Evolutionary conservation across 1,140 invertebrate species (phyloP), one percentile per base, ranked within the genome.

Genomic region (Aphidius gifuensis): DNA sequence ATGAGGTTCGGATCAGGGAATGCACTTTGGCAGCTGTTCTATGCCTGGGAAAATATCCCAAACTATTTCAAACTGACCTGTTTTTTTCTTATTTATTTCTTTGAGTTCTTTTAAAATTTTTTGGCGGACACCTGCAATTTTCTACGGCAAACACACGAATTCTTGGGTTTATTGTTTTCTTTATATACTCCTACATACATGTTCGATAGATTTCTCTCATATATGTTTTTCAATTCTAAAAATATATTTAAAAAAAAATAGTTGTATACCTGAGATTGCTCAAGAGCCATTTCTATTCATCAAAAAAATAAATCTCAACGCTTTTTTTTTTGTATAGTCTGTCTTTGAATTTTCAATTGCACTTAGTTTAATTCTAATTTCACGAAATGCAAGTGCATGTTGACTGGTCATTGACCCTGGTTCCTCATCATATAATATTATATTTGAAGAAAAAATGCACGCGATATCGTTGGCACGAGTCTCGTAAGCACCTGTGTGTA

Each of bases 381-480:
- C 23, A 32, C 9, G 56, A 48, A 45, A 40, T 49, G 46, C 49
- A 21, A 49, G 45, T 60, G 58, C 46, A 61, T 47, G 47, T 49
- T n/a, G 51, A 11, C 21, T 43, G 63, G 73, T 72, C 71, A 61
- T 75, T 72, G 71, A 75, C 74, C 73, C 64, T 65, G 6, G 54
- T 8, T 62, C 73, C 70, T 68, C 71, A 57, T 68, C 71, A 57
- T 56, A 64, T 40, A 69, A 68, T 74, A 71, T 75, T 70, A 72
- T 72, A 71, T 72, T 23, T 43, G 2, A 32, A 32, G 72, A 78
- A 78, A 79, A 78, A 74, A 68, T 72, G 75, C 76, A 76, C 73
- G 77, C 73, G 77, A 77, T 79, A 74, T 75, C 74, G 77, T 77
- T 77, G 74, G 71, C 69, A 73, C 71, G 71, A 72, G 72, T 70